phyloP scores from a whole-genome alignment of 2,797 vertebrate species.

The Syngnathus acus region DNA sequence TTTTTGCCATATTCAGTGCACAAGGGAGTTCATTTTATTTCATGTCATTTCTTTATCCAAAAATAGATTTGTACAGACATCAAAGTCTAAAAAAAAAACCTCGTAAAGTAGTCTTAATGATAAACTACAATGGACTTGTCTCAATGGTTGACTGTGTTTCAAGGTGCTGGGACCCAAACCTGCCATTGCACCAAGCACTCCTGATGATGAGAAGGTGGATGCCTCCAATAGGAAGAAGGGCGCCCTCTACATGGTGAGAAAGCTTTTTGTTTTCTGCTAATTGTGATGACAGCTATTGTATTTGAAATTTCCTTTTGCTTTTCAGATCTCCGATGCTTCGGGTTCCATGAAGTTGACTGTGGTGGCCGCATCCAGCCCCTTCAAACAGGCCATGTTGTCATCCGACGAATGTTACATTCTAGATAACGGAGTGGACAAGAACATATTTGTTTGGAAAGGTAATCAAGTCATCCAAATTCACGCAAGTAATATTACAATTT shows the following conservation, averaged over 20 bases:
- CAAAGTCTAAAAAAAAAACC: too few species aligned
- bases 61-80: too few species aligned
- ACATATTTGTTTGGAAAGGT: conserved; percentile 80
- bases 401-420: conserved; percentile 72
- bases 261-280: background rate
- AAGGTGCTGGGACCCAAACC: conserved; percentile 67
- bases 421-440: conserved; percentile 69
- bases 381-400: conserved; percentile 69
- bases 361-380: conserved; percentile 67
- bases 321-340: conserved; percentile 71
- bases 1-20: too few species aligned
- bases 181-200: conserved; percentile 47
- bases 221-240: conserved; percentile 65
- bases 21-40: too few species aligned
- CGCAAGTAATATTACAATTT: background rate
- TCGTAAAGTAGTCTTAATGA: too few species aligned
- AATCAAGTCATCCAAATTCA: background rate
- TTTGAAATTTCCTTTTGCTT: background rate
- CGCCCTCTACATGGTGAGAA: conserved; percentile 69
- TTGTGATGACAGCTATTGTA: background rate
- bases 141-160: background rate
- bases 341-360: conserved; percentile 61
- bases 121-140: too few species aligned
- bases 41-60: too few species aligned
- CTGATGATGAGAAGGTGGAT: conserved; percentile 62